phyloP scores from a whole-genome alignment of 1,140 invertebrate genomes.

The Trichogramma pretiosum region DNA sequence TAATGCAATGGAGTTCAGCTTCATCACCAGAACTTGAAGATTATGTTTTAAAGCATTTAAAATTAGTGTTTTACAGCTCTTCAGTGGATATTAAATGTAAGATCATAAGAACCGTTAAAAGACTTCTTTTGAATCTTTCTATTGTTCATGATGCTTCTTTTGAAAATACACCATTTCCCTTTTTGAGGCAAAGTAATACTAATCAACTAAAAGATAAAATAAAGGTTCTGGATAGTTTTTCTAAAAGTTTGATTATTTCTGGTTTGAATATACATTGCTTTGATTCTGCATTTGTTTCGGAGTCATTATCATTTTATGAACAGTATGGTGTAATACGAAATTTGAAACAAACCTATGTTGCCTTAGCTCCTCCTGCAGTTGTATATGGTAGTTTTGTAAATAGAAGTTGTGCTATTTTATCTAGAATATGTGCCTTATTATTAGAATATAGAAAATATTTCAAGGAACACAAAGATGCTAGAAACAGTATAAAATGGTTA shows the following conservation, averaged over 20 bases:
- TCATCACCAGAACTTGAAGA: conserved; percentile 30
- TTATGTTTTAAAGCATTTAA: conserved; percentile 27
- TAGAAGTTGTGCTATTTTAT: conserved; percentile 26
- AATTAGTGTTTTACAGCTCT: conserved; percentile 32
- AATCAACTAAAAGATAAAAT: conserved; percentile 25
- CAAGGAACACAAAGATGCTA: conserved; percentile 9
- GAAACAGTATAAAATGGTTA: conserved; percentile 14
- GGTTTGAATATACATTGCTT: conserved; percentile 30
- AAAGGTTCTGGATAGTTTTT: conserved; percentile 18
- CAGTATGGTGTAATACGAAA: conserved; percentile 25
- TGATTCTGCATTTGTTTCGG: conserved; percentile 25
- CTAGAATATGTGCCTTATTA: conserved; percentile 32
- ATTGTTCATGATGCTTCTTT: conserved; percentile 15
- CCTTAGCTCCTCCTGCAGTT: conserved; percentile 29
- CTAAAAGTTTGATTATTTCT: conserved; percentile 23
- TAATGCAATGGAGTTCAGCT: conserved; percentile 35
- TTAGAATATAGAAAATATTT: conserved; percentile 23
- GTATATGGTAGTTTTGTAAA: conserved; percentile 33
- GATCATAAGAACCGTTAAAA: conserved; percentile 31
- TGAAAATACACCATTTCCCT: conserved; percentile 22
- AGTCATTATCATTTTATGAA: conserved; percentile 36
- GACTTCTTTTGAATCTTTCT: conserved; percentile 32
- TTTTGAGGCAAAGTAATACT: conserved; percentile 26
- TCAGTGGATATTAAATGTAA: conserved; percentile 28
- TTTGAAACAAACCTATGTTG: conserved; percentile 20